Base-by-base conservation (phyloP, 2,797 vertebrate genomes). In the Carcharodon carcharias region DNA sequence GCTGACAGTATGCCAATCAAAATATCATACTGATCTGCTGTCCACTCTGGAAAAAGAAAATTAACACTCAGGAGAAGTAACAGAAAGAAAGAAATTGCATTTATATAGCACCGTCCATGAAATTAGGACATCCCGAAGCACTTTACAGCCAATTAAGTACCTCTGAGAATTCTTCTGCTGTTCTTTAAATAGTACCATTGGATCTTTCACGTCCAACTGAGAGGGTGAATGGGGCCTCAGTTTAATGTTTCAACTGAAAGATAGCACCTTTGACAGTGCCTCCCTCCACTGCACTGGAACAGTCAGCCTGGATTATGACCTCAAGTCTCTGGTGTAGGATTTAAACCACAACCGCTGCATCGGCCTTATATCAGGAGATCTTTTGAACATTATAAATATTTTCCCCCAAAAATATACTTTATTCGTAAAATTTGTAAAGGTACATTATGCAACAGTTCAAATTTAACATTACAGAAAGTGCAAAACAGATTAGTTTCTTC, bases 1-100 rank as follows among this genome's bases (percentile, higher is more conserved):
- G 99, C 99, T 54, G 99, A 99, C 97, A 99, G 96, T 97, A 99
- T 98, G 96, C 99, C 99, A 97, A 99, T 98, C 97, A 99, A 96
- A 97, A 99, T 97, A 96, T 99, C 98, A 96, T 98, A 98, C 97
- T 98, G 98, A 96, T 96, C 96, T 91, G 96, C 96, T 96, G 97
- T 98, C 98, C 97, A 97, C 56, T 96, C 97, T 97, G 97, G 97
- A 97, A 96, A 97, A 97, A 96, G 97, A 97, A 96, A 97, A 96
- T 0, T 97, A 97, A 97, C 97, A 97, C 7, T 67, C n/a, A 45
- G 26, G n/a, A 63, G 56, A 89, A 31, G 54, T 14, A 91, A 58
- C 16, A 91, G 21, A 50, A 85, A 85, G 11, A 91, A 85, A 82
- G 3, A 61, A n/a, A 11, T 14, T 14, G 6, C 4, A 87, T 50